Conservation (phyloP, 2,113 vertebrate species). For the Planiliza haematocheilus region DNA sequence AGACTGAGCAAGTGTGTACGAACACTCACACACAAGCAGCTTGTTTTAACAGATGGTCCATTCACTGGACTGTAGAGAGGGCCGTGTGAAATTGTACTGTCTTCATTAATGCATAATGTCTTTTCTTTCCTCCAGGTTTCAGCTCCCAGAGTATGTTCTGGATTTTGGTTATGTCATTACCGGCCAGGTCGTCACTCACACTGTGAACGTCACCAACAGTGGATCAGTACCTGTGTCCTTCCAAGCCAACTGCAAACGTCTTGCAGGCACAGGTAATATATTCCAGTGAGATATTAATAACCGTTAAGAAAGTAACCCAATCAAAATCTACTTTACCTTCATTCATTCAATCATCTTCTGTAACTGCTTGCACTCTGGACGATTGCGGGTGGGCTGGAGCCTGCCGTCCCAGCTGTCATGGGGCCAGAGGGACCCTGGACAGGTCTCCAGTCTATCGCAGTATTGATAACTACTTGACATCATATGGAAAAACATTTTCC, state of each 20-base stretch:
- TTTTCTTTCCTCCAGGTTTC: constrained; percentile 25
- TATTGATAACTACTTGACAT: too few relatives aligned
- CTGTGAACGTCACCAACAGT: constrained; percentile 54
- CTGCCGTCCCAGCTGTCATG: too few relatives aligned
- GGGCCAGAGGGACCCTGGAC: too few relatives aligned
- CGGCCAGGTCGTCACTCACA: constrained; percentile 33
- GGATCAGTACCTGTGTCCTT: constrained; percentile 66
- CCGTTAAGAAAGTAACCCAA: too few relatives aligned
- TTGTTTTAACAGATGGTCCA: constrained; percentile 37
- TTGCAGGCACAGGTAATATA: constrained; percentile 62
- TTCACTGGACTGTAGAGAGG: constrained; percentile 11
- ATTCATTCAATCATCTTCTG: too few relatives aligned
- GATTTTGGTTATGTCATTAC: constrained; percentile 68
- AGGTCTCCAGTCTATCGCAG: too few relatives aligned
- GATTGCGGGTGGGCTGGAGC: too few relatives aligned
- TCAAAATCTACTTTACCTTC: too few relatives aligned
- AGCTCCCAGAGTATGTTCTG: constrained; percentile 69
- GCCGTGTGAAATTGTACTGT: constrained; percentile 23
- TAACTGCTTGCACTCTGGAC: too few relatives aligned
- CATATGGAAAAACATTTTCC: too few relatives aligned
- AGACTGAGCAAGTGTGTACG: constrained; percentile 66
- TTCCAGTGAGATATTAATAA: too few relatives aligned
- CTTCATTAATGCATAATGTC: constrained; percentile 28
- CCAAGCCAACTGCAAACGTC: constrained; percentile 40
- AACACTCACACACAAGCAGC: not conserved